Conservation (phyloP, 2,113 vertebrate species). For the Cavia porcellus region DNA sequence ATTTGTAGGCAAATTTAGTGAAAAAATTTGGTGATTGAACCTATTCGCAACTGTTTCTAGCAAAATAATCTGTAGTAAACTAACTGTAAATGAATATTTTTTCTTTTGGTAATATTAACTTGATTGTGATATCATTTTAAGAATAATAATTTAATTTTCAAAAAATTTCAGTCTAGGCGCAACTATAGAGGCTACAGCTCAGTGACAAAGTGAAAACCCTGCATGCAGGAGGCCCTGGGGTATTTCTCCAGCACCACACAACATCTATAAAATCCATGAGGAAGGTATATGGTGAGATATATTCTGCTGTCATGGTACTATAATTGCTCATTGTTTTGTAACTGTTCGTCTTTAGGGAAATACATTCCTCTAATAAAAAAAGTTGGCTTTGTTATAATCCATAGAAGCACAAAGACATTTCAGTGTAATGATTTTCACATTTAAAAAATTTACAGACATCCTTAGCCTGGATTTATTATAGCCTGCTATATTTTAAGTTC, state of each 20-base stretch:
- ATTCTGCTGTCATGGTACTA: neutral
- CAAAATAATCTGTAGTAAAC: conserved; percentile 19
- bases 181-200: neutral
- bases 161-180: conserved; percentile 2
- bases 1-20: neutral
- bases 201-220: neutral
- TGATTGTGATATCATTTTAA: conserved; percentile 34
- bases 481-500: neutral
- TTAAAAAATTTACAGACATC: conserved; percentile 6
- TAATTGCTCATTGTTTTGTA: neutral
- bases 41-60: neutral
- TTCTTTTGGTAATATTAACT: neutral
- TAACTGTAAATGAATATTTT: neutral
- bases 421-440: conserved; percentile 39
- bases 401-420: neutral
- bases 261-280: neutral
- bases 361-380: neutral
- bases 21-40: conserved; percentile 22
- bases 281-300: neutral
- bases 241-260: neutral
- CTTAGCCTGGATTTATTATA: neutral
- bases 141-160: conserved; percentile 25
- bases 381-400: conserved; percentile 9
- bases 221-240: neutral
- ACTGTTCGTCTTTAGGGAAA: conserved; percentile 34